Evolutionary conservation across 2,797 vertebrate species (phyloP), one percentile per base, ranked within the genome.

Genomic region (Antennarius maculatus): DNA sequence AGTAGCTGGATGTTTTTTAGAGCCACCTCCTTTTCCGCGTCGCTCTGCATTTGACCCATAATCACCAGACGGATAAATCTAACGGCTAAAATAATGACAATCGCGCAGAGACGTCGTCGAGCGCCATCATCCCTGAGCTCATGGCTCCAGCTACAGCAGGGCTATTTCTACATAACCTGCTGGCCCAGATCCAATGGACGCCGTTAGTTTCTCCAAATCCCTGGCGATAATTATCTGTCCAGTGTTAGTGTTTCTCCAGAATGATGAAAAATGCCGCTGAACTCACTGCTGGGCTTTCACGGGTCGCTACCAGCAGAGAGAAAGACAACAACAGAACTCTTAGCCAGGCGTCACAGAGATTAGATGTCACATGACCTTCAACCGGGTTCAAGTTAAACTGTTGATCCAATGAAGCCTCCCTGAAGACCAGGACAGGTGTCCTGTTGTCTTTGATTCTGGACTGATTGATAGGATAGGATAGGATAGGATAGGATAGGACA

Each of bases 1-100:
- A 93, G 82, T 14, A 87, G 85, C 82, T 94, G 92, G 31, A 94
- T 91, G 60, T 92, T 73, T 9, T 86, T 45, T 1, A 92, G 83
- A 7, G 85, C 75, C 55, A 93, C 90, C 42, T 92, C 91, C 15
- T 43, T 58, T 0, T 85, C 81, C 0, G 27, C 0, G 2, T n/a
- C 28, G 1, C 81, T 74, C 34, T 87, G 69, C 4, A 12, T 16
- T 18, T 93, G 91, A 59, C 91, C 92, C 92, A 93, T 92, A 1
- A 0, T 67, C 0, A 9, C 8, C n/a, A 41, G 6, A 48, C 14
- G 37, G 2, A 8, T 15, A 15, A 6, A 23, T 8, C 1, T 1
- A n/a, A 29, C 2, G 15, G 14, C 14, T 46, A 17, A 29, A 41
- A 31, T 7, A 1, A 2, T 13, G 2, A 37, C 10, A 51, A 53